These are phyloP conservation scores for Pimephales promelas DNA, from an alignment of 2,113 vertebrate species.

Conservation along the genomic window DNA sequence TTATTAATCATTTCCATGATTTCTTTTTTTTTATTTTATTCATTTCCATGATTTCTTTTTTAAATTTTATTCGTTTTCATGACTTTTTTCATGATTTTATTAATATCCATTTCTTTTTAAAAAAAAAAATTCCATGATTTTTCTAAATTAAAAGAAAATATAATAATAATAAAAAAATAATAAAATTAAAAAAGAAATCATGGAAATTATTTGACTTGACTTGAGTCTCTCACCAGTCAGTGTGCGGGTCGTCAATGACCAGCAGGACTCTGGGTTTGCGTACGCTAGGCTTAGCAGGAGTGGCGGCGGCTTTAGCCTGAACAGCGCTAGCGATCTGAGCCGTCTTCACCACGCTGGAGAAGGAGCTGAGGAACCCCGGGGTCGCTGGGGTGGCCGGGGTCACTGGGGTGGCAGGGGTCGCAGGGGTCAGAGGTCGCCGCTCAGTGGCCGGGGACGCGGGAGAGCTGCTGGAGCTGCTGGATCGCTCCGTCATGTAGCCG, in stretches of 20 bases:
- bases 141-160: no score
- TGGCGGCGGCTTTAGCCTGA: slow-evolving; percentile 78
- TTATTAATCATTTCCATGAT: no score
- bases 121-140: no score
- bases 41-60: background rate
- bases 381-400: slow-evolving; percentile 59
- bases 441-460: slow-evolving; percentile 83
- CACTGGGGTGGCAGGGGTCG: background rate
- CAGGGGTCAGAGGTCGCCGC: slow-evolving; percentile 76
- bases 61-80: no score
- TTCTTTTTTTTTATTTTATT: background rate
- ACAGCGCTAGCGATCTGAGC: slow-evolving; percentile 84
- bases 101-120: no score
- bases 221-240: slow-evolving; percentile 88
- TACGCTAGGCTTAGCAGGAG: slow-evolving; percentile 73
- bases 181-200: no score
- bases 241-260: slow-evolving; percentile 90
- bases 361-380: slow-evolving; percentile 90
- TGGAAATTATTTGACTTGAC: no score
- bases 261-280: slow-evolving; percentile 90
- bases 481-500: slow-evolving; percentile 94
- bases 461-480: slow-evolving; percentile 83
- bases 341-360: slow-evolving; percentile 92
- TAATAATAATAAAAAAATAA: no score
- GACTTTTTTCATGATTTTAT: no score